Percentiles rank a stretch among this genome's conserved stretches.
Conservation (phyloP, 2,888 invertebrate species). For the Pyrrhosoma nymphula region DNA sequence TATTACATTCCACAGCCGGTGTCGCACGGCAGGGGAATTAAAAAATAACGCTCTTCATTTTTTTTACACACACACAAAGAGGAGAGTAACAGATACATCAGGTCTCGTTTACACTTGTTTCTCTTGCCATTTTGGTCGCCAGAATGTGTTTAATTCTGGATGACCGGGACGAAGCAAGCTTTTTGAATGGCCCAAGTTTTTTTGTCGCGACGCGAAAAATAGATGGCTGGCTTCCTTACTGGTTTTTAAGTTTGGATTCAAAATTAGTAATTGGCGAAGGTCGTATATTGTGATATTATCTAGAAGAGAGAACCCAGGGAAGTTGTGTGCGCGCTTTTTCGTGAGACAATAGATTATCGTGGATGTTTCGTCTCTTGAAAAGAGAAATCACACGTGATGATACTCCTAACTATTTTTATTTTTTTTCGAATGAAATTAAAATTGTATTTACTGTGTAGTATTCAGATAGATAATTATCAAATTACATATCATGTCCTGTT, state of each 20-base stretch:
- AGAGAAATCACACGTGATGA: too few species aligned
- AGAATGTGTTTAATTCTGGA: neutral
- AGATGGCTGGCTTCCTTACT: neutral
- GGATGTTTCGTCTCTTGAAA: too few species aligned
- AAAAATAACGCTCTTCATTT: neutral
- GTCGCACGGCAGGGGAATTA: neutral
- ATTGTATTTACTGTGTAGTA: too few species aligned
- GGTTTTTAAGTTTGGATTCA: neutral
- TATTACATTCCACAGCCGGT: neutral
- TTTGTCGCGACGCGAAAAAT: neutral
- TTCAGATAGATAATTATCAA: too few species aligned
- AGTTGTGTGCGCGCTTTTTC: neutral
- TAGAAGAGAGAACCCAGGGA: neutral
- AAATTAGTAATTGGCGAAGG: neutral
- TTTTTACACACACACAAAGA: neutral
- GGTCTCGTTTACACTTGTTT: neutral
- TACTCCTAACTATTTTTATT: too few species aligned
- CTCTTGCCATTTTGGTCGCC: neutral
- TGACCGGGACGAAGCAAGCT: neutral
- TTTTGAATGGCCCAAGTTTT: neutral
- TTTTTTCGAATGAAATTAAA: too few species aligned
- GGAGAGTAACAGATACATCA: neutral
- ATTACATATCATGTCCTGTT: too few species aligned
- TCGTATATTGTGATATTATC: neutral
- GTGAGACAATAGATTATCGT: neutral